A percentile compares a stretch with the other conserved stretches of the same genome.
Conservation (phyloP, 2,797 vertebrate genomes). For the Nannoperca australis region DNA sequence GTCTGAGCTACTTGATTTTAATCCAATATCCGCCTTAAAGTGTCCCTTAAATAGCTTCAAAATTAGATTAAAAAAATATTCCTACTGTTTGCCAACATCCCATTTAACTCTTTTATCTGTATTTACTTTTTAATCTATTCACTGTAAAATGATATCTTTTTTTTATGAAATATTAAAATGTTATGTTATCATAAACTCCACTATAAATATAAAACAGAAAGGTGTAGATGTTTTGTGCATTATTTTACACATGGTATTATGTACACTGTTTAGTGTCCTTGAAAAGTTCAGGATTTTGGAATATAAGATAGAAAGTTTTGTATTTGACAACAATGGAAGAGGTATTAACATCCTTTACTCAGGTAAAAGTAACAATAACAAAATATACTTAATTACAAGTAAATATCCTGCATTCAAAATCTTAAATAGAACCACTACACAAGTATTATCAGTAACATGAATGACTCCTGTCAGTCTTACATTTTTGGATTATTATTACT, state of each 20-base stretch:
- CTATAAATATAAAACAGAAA: conserved; percentile 1
- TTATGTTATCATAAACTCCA: neutral
- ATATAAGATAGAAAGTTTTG: neutral
- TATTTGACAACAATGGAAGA: neutral
- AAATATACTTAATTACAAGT: neutral
- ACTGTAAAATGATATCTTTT: neutral
- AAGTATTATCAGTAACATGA: neutral
- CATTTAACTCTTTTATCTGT: neutral
- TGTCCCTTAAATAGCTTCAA: neutral
- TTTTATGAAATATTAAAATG: neutral
- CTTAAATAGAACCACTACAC: neutral
- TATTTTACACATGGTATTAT: neutral
- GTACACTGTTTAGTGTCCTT: neutral
- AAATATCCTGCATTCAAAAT: neutral
- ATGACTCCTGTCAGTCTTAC: neutral
- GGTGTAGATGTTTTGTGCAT: neutral
- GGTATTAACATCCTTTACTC: neutral
- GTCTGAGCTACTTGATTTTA: neutral
- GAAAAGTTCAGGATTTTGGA: neutral
- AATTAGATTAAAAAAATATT: neutral
- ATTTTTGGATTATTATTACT: neutral
- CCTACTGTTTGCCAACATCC: neutral
- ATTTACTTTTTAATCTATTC: neutral
- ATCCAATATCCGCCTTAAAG: neutral
- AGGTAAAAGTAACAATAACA: neutral